These are phyloP conservation scores for Bursaphelenchus mucronatus DNA, from an alignment of 1,140 invertebrate species.

Conservation along the genomic window DNA sequence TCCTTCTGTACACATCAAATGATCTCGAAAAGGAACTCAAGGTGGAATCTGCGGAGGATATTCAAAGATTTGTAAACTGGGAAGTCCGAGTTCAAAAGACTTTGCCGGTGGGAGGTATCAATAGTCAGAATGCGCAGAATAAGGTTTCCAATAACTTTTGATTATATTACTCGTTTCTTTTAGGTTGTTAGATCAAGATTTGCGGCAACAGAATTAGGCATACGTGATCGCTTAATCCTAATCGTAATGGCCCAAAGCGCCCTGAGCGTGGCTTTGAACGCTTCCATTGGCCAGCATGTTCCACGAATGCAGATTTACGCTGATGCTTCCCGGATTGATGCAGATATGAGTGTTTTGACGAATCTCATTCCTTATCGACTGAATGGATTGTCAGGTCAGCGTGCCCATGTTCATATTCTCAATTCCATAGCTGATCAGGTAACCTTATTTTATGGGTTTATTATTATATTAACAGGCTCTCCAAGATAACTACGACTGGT, in stretches of 20 bases:
- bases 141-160: conserved; percentile 11
- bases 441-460: not conserved
- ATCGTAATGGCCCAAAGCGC: conserved; percentile 52
- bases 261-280: conserved; percentile 44
- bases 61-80: conserved; percentile 25
- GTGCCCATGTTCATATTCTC: conserved; percentile 52
- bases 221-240: conserved; percentile 53
- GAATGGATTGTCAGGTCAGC: conserved; percentile 32
- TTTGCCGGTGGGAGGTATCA: conserved; percentile 1
- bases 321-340: conserved; percentile 49
- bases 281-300: conserved; percentile 48
- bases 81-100: conserved; percentile 17
- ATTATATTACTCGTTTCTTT: conserved; percentile 3
- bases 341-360: conserved; percentile 32
- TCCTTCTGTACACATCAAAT: conserved; percentile 14
- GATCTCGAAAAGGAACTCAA: not conserved
- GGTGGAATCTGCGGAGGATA: not conserved
- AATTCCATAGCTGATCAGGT: conserved; percentile 51
- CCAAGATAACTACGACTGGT: conserved; percentile 58
- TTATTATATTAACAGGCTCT: conserved; percentile 38
- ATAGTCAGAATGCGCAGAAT: not conserved
- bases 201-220: conserved; percentile 59
- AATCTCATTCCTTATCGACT: conserved; percentile 37
- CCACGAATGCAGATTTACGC: conserved; percentile 48
- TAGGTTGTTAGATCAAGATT: conserved; percentile 51